Percentiles rank a stretch among this genome's conserved stretches.
Evolutionary conservation across 2,888 invertebrate genomes (phyloP).

Genomic region (Invenusta paracnida): DNA sequence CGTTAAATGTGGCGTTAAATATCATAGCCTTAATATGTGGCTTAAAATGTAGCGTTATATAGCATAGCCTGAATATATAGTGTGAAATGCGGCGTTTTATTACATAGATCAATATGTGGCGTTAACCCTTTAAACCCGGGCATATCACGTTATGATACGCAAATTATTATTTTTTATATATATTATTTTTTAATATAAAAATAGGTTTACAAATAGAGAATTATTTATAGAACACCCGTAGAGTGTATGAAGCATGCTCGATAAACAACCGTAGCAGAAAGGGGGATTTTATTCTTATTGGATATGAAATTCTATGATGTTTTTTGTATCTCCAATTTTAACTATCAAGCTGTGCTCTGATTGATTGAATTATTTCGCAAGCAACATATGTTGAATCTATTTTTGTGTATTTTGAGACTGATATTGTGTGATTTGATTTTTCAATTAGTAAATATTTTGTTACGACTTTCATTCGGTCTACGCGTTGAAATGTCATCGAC

Average conservation of each 20-base stretch:
- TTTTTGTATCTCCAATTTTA: neutral
- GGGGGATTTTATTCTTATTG: neutral
- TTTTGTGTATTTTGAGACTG: neutral
- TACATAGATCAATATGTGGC: too few species aligned
- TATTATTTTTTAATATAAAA: too few species aligned
- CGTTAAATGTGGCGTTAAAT: too few species aligned
- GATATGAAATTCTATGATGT: neutral
- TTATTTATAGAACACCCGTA: neutral
- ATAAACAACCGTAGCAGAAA: too few species aligned
- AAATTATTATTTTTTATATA: too few species aligned
- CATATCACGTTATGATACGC: too few species aligned
- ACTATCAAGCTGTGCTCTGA: neutral
- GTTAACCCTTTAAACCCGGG: too few species aligned
- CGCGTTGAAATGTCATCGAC: neutral
- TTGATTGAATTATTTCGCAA: neutral
- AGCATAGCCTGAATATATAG: too few species aligned
- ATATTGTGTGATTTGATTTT: neutral
- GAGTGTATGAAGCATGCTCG: neutral
- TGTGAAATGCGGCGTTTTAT: too few species aligned
- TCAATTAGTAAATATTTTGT: neutral
- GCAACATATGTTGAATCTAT: neutral
- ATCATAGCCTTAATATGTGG: too few species aligned
- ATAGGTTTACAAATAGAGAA: neutral
- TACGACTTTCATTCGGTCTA: neutral
- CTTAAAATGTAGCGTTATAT: too few species aligned